Percentiles rank a stretch among this genome's conserved stretches.
These are phyloP conservation scores for Sebastes minor DNA, from an alignment of 2,797 vertebrate genomes.

Conservation along the genomic window DNA sequence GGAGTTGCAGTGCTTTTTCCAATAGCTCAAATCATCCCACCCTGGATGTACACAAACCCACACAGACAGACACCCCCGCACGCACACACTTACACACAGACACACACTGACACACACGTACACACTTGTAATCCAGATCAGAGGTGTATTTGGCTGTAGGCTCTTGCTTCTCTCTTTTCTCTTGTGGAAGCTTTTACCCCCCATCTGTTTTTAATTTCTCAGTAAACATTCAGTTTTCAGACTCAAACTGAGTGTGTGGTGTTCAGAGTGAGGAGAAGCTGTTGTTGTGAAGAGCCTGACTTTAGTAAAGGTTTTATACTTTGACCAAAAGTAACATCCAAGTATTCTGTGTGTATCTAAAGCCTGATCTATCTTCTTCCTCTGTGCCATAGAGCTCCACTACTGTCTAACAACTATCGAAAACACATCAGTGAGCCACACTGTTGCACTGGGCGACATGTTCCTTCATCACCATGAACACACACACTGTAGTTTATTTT, in stretches of 20 bases:
- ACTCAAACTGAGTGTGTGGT: not conserved
- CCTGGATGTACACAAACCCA: slow-evolving; percentile 13
- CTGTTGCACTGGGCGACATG: too few species aligned
- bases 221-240: slow-evolving; percentile 8
- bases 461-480: too few species aligned
- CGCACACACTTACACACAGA: not conserved
- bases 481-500: too few species aligned
- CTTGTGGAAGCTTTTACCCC: not conserved
- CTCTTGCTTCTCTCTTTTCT: not conserved
- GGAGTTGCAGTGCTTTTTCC: slow-evolving; percentile 51
- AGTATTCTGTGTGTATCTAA: not conserved
- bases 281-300: not conserved
- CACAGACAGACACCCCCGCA: slow-evolving; percentile 4
- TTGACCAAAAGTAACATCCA: not conserved
- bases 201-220: slow-evolving; percentile 44
- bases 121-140: slow-evolving; percentile 13
- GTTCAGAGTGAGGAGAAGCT: not conserved
- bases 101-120: not conserved
- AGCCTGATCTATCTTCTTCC: not conserved
- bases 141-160: slow-evolving; percentile 41
- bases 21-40: slow-evolving; percentile 42
- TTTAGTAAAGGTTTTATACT: not conserved
- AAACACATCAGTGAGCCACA: too few species aligned
- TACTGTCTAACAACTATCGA: too few species aligned
- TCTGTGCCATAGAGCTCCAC: not conserved